Evolutionary conservation across 30 jellyfish, hydroid and myxozoan genomes (phyloP).

Genomic region (Calvadosia cruxmelitensis): DNA sequence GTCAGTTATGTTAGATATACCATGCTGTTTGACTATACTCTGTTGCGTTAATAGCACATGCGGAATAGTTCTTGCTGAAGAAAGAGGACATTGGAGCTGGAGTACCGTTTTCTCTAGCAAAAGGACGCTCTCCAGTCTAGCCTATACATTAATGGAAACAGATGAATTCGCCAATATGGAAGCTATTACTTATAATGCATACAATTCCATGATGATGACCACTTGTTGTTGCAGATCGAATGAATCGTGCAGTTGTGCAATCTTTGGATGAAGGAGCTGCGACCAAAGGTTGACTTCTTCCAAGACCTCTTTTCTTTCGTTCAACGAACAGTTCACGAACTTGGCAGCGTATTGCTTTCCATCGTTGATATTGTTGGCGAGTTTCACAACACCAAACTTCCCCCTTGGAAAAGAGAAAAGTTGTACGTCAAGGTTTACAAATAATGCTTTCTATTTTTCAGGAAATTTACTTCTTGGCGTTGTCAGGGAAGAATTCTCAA

Average conservation of each 20-base stretch:
- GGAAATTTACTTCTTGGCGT: background rate
- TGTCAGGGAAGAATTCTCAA: too few species aligned
- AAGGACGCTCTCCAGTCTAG: too few species aligned
- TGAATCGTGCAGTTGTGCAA: slow-evolving; percentile 52
- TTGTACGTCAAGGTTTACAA: too few species aligned
- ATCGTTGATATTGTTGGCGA: slow-evolving; percentile 30
- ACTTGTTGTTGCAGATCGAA: slow-evolving; percentile 61
- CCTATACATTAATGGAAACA: too few species aligned
- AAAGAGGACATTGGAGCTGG: too few species aligned
- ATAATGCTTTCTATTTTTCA: background rate
- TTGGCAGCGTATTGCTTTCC: slow-evolving; percentile 74
- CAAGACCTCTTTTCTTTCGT: slow-evolving; percentile 63
- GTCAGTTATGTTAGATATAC: too few species aligned
- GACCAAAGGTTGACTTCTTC: slow-evolving; percentile 50
- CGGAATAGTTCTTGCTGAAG: background rate
- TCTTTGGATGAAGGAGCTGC: slow-evolving; percentile 45
- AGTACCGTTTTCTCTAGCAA: too few species aligned
- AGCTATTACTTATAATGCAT: slow-evolving; percentile 2
- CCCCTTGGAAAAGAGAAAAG: slow-evolving; percentile 47
- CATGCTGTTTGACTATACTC: too few species aligned
- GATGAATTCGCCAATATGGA: too few species aligned
- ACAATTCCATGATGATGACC: slow-evolving; percentile 71
- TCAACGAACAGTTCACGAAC: slow-evolving; percentile 43
- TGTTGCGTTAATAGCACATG: background rate
- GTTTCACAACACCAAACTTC: slow-evolving; percentile 74